Conservation (phyloP, 2,888 invertebrate genomes). For the Sminthurides aquaticus region DNA sequence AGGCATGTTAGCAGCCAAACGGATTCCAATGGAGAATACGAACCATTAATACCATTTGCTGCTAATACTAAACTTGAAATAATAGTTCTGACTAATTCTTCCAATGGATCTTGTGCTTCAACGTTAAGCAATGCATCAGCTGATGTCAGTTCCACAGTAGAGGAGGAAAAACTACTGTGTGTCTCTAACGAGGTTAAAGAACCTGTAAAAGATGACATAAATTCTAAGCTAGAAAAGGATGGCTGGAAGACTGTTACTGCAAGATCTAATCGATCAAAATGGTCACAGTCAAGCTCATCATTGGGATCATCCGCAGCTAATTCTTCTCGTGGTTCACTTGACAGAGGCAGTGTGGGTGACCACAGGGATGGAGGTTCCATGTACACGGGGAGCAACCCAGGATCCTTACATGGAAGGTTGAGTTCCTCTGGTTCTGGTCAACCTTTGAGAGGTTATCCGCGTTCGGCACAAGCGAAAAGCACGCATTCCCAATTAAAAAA, state of each 20-base stretch:
- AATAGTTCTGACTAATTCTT: constrained; percentile 26
- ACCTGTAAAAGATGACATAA: no score
- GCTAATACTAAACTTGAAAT: constrained; percentile 33
- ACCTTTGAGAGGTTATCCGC: no score
- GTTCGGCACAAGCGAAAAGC: no score
- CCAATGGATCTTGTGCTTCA: neutral
- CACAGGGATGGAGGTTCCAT: constrained; percentile 1
- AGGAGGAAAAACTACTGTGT: neutral
- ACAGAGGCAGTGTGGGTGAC: constrained; percentile 10
- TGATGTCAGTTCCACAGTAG: neutral
- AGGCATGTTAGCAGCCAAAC: constrained; percentile 39
- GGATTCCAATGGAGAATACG: constrained; percentile 36
- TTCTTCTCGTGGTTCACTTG: constrained; percentile 21
- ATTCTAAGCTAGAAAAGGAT: constrained; percentile 24
- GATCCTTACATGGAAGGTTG: constrained; percentile 5
- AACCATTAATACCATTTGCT: constrained; percentile 29
- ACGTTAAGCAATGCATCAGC: neutral
- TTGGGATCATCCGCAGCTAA: constrained; percentile 22
- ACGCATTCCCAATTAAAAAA: no score
- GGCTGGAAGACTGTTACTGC: constrained; percentile 41
- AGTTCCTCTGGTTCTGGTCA: constrained; percentile 12
- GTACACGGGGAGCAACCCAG: constrained; percentile 12
- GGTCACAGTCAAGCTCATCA: constrained; percentile 34
- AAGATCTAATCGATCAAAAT: constrained; percentile 38
- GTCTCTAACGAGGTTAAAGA: neutral